Percentiles rank a stretch among this genome's conserved stretches.
Evolutionary conservation across 2,797 vertebrate genomes (phyloP).

Genomic region (Pseudotriccus pelzelni): DNA sequence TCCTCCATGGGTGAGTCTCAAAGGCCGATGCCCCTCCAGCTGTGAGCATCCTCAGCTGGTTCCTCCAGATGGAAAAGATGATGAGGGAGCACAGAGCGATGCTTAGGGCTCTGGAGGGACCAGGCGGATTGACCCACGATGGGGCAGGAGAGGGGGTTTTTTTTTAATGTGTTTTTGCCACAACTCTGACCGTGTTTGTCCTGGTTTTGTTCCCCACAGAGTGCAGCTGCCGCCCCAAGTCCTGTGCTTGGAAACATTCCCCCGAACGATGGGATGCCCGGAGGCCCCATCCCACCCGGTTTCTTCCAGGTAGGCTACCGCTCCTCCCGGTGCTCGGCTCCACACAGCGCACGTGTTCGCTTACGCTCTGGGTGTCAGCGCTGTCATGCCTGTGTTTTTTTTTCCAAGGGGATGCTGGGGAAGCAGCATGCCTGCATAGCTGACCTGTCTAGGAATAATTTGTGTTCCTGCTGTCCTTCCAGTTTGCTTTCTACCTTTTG

Average conservation of each 20-base stretch:
- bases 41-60: background rate
- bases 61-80: accelerated
- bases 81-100: accelerated
- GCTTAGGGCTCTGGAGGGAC: background rate
- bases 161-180: background rate
- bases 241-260: conserved; percentile 99
- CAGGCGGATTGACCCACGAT: background rate
- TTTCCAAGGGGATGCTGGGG: background rate
- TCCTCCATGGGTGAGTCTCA: background rate
- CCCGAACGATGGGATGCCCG: conserved; percentile 94
- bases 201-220: conserved; percentile 78
- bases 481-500: conserved; percentile 24
- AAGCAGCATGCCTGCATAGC: conserved; percentile 32
- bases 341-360: background rate
- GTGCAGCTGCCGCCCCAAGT: conserved; percentile 96
- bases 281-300: conserved; percentile 95
- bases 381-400: conserved; percentile 22
- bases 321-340: background rate
- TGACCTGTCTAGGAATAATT: conserved; percentile 34
- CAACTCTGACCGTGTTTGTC: background rate
- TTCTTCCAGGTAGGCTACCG: conserved; percentile 93
- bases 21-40: accelerated
- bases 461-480: conserved; percentile 9
- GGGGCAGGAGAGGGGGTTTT: background rate
- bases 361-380: conserved; percentile 36